Percentiles rank a stretch among this genome's conserved stretches.
phyloP scores from a whole-genome alignment of 2,113 vertebrate species.

The Actenoides hombroni region DNA sequence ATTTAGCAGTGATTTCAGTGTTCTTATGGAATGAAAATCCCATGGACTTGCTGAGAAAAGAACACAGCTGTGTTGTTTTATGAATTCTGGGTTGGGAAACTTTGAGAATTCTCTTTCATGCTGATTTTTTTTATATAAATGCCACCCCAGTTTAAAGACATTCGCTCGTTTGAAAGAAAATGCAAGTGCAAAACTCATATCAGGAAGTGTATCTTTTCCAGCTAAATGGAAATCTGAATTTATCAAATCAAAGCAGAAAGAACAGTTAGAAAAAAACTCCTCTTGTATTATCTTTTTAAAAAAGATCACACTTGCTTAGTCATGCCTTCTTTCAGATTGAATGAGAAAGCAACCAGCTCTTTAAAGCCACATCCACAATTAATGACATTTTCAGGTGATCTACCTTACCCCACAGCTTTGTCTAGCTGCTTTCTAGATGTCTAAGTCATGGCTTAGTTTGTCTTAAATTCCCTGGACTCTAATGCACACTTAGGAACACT shows the following conservation, averaged over 20 bases:
- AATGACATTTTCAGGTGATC: not conserved
- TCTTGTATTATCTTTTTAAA: not conserved
- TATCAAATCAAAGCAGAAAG: not conserved
- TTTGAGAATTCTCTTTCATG: conserved; percentile 23
- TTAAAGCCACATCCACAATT: not conserved
- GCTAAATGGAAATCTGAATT: not conserved
- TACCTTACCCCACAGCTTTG: not conserved
- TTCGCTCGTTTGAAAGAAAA: conserved; percentile 20
- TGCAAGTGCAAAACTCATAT: not conserved
- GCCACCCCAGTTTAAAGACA: not conserved
- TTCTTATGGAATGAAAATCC: not conserved
- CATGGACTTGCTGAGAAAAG: not conserved
- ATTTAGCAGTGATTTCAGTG: not conserved
- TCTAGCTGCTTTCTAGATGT: not conserved
- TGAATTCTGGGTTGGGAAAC: conserved; percentile 6
- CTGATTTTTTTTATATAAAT: conserved; percentile 5
- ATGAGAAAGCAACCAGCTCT: not conserved
- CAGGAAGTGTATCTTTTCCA: not conserved
- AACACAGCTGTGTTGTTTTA: not conserved
- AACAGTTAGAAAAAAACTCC: not conserved
- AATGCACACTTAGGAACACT: not conserved
- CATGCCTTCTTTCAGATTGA: not conserved
- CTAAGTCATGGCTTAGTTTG: not conserved
- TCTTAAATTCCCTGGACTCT: not conserved
- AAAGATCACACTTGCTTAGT: not conserved